Evolutionary conservation across 1,140 invertebrate species (phyloP).

Genomic region (Drosophila bocki): DNA sequence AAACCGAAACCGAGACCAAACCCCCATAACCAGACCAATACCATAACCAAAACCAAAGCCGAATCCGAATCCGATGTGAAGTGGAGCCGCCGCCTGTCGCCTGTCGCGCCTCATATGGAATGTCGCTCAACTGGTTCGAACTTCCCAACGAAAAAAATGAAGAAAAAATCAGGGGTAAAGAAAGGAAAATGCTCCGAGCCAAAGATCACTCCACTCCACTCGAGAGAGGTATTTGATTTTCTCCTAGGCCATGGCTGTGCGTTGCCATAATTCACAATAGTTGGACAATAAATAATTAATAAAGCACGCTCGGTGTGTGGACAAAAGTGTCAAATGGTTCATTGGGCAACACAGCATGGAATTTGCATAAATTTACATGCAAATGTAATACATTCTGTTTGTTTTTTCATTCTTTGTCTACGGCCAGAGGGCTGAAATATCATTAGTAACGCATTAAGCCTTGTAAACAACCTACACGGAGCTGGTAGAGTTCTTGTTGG

Average conservation of each 20-base stretch:
- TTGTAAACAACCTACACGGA: constrained; percentile 43
- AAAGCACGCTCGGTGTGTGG: constrained; percentile 64
- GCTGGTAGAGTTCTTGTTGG: constrained; percentile 40
- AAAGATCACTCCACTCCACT: constrained; percentile 47
- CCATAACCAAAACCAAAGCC: constrained; percentile 14
- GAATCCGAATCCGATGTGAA: constrained; percentile 28
- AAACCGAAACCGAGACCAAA: constrained; percentile 44
- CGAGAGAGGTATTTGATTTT: constrained; percentile 33
- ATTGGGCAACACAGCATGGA: constrained; percentile 75
- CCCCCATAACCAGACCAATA: constrained; percentile 16
- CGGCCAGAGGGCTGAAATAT: constrained; percentile 43
- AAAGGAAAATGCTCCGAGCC: constrained; percentile 71
- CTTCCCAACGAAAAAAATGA: constrained; percentile 25
- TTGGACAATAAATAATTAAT: constrained; percentile 79
- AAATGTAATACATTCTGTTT: constrained; percentile 52
- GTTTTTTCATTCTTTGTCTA: constrained; percentile 24
- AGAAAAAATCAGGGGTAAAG: constrained; percentile 34
- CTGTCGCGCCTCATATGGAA: constrained; percentile 77
- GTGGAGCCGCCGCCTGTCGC: constrained; percentile 53
- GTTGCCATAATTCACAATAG: constrained; percentile 74
- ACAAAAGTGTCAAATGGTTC: constrained; percentile 79
- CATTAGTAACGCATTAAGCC: constrained; percentile 44
- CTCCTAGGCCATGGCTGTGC: constrained; percentile 38
- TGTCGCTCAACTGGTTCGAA: constrained; percentile 75
- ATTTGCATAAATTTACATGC: constrained; percentile 79